A percentile compares a stretch with the other conserved stretches of the same genome.
Conservation (phyloP, 2,888 invertebrate species). For the Prenolepis imparis region DNA sequence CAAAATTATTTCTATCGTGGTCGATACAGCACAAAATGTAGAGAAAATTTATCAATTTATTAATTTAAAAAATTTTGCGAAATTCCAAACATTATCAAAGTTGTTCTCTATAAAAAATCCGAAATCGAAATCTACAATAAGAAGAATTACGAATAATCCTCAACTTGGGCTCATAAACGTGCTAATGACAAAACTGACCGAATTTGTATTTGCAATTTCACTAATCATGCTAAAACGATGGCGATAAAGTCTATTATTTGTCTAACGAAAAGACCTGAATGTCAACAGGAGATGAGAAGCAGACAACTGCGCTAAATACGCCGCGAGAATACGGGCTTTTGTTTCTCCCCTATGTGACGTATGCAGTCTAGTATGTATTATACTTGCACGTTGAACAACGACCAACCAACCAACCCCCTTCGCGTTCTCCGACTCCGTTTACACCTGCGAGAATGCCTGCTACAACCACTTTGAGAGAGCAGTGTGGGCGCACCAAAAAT, state of each 20-base stretch:
- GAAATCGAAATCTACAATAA: neutral
- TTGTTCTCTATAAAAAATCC: neutral
- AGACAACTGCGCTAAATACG: conserved; percentile 39
- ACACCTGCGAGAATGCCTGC: conserved; percentile 43
- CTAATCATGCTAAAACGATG: neutral
- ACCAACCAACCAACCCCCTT: conserved; percentile 5
- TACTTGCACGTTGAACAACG: conserved; percentile 5
- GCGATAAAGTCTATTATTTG: conserved; percentile 3
- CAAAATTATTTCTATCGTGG: neutral
- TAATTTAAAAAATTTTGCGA: no score
- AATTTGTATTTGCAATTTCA: neutral
- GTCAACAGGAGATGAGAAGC: conserved; percentile 18
- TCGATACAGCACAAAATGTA: neutral
- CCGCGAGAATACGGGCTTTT: conserved; percentile 26
- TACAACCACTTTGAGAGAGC: conserved; percentile 37
- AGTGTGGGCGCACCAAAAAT: conserved; percentile 57
- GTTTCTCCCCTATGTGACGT: conserved; percentile 19
- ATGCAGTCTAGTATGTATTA: conserved; percentile 10
- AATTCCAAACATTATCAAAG: no score
- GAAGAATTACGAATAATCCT: neutral
- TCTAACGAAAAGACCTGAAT: conserved; percentile 1
- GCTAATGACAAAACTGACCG: neutral
- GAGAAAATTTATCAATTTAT: neutral
- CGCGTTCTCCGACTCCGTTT: conserved; percentile 5
- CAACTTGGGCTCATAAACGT: neutral